Conservation (phyloP, 2,113 vertebrate species). For the Channa maculata region DNA sequence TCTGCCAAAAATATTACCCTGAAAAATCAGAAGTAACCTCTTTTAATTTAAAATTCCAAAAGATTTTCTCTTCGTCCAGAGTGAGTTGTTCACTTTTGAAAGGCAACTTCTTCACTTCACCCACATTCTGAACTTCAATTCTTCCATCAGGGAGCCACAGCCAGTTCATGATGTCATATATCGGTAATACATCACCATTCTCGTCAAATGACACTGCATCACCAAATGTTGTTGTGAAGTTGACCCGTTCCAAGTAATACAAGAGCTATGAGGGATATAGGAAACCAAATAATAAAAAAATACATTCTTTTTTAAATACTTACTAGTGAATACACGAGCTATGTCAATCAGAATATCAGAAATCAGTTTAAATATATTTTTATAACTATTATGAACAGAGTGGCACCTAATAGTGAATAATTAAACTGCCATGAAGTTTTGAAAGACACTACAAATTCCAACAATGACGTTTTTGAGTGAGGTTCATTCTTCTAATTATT, state of each 20-base stretch:
- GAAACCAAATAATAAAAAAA: too few relatives aligned
- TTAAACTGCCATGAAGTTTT: too few relatives aligned
- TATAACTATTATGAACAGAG: too few relatives aligned
- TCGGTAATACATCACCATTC: slow-evolving; percentile 77
- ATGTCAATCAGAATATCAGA: too few relatives aligned
- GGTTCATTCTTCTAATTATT: too few relatives aligned
- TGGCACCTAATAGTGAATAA: too few relatives aligned
- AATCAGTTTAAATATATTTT: too few relatives aligned
- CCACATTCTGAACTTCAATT: slow-evolving; percentile 63
- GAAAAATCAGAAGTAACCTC: slow-evolving; percentile 37
- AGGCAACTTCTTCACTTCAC: slow-evolving; percentile 66
- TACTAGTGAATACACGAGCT: slow-evolving; percentile 79
- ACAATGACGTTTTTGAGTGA: too few relatives aligned
- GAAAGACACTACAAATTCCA: too few relatives aligned
- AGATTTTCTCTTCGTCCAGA: slow-evolving; percentile 70
- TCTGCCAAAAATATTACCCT: too few relatives aligned
- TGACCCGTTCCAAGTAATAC: slow-evolving; percentile 74
- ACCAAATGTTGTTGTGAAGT: slow-evolving; percentile 76
- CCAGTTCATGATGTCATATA: slow-evolving; percentile 83
- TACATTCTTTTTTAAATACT: too few relatives aligned
- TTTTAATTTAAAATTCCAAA: slow-evolving; percentile 69
- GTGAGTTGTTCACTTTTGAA: slow-evolving; percentile 58
- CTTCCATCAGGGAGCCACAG: slow-evolving; percentile 61
- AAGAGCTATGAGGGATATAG: slow-evolving; percentile 72
- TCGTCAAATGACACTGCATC: slow-evolving; percentile 79